phyloP scores from a whole-genome alignment of 2,113 vertebrate species.

The Emberiza fucata region DNA sequence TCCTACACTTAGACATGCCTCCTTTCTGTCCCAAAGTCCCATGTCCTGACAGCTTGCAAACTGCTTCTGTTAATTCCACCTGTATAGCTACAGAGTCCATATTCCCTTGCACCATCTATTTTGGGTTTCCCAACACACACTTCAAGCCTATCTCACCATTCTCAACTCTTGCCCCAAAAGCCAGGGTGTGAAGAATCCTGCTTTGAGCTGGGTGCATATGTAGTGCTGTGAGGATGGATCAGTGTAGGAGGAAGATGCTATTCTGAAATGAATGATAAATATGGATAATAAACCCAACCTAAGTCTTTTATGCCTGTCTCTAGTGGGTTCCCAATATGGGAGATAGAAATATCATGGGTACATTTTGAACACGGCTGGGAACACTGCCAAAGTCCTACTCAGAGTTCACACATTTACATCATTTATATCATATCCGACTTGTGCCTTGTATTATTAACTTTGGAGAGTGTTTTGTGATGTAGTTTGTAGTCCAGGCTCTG shows the following conservation, averaged over 20 bases:
- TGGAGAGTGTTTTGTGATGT: conserved; percentile 40
- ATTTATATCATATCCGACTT: conserved; percentile 59
- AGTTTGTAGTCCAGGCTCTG: not conserved
- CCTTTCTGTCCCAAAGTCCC: not conserved
- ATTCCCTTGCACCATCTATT: conserved; percentile 25
- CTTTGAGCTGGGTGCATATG: conserved; percentile 8
- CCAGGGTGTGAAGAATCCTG: conserved; percentile 24
- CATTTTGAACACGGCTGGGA: conserved; percentile 59
- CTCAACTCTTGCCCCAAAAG: conserved; percentile 44
- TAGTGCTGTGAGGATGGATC: not conserved
- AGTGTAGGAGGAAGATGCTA: conserved; percentile 50
- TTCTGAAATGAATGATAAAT: conserved; percentile 61
- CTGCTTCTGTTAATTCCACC: not conserved
- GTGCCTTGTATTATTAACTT: conserved; percentile 56
- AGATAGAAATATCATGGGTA: conserved; percentile 64
- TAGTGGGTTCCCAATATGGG: conserved; percentile 43
- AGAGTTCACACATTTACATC: conserved; percentile 63
- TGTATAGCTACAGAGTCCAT: not conserved
- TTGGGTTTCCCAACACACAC: not conserved
- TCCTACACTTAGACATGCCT: not conserved
- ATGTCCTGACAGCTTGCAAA: not conserved
- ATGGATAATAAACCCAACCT: conserved; percentile 49
- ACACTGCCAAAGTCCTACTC: conserved; percentile 56
- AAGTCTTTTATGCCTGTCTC: conserved; percentile 45
- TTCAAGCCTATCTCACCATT: not conserved